Evolutionary conservation across 2,797 vertebrate species (phyloP).

Genomic region (Neomorphus geoffroyi): DNA sequence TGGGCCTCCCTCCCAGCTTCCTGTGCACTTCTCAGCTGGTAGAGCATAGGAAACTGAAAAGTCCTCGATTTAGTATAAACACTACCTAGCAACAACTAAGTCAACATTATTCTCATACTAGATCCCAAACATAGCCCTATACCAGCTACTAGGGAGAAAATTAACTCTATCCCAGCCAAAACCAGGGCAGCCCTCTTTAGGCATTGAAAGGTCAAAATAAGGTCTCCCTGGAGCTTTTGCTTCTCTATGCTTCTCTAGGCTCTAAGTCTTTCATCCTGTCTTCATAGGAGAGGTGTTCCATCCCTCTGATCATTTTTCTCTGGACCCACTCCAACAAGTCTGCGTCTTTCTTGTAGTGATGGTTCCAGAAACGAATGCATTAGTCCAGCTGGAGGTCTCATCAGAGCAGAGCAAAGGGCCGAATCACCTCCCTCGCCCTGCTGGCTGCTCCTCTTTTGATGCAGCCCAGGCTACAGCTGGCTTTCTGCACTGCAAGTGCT

Average conservation of each 20-base stretch:
- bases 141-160: too few species aligned
- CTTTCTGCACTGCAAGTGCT: fast-evolving
- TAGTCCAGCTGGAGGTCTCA: background rate
- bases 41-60: too few species aligned
- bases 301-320: background rate
- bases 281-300: background rate
- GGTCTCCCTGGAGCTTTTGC: background rate
- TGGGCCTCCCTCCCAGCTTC: too few species aligned
- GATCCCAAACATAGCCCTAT: too few species aligned
- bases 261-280: background rate
- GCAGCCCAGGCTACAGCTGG: background rate
- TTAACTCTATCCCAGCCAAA: too few species aligned
- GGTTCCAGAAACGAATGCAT: fast-evolving
- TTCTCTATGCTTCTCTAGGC: too few species aligned
- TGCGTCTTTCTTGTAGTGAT: background rate
- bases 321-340: background rate
- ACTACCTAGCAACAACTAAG: too few species aligned
- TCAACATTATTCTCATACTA: too few species aligned
- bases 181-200: background rate
- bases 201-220: background rate
- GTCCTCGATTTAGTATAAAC: too few species aligned
- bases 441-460: fast-evolving
- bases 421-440: background rate
- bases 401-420: fast-evolving
- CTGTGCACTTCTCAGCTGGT: too few species aligned